Evolutionary conservation across 2,113 vertebrate genomes (phyloP).

Genomic region (Sturnira hondurensis): DNA sequence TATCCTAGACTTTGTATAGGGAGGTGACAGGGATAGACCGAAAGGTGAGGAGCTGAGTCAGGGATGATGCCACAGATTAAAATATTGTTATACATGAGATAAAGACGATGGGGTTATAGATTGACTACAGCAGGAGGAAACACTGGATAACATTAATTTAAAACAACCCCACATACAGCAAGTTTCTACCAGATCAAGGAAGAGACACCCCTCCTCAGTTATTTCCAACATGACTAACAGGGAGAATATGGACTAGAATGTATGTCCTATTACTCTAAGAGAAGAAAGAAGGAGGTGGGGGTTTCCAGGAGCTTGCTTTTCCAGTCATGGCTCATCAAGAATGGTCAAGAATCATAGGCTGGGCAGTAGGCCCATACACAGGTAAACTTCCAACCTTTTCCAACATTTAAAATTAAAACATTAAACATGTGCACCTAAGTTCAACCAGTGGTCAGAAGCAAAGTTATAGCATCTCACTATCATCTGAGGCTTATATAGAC

Average conservation of each 20-base stretch:
- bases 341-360: background rate
- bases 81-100: background rate
- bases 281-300: background rate
- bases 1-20: background rate
- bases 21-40: background rate
- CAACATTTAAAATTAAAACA: constrained; percentile 24
- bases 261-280: background rate
- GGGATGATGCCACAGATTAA: background rate
- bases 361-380: background rate
- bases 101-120: background rate
- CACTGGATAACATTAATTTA: background rate
- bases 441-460: background rate
- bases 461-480: background rate
- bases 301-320: background rate
- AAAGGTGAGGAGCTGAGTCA: background rate
- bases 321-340: background rate
- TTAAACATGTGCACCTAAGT: background rate
- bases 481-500: background rate
- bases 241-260: background rate
- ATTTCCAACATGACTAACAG: background rate
- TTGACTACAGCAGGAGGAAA: background rate
- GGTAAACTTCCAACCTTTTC: background rate
- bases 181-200: background rate
- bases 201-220: background rate
- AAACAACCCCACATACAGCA: background rate